A percentile compares a stretch with the other conserved stretches of the same genome.
These are phyloP conservation scores for Heliconius hewitsoni DNA, from an alignment of 1,140 invertebrate genomes.

Conservation along the genomic window DNA sequence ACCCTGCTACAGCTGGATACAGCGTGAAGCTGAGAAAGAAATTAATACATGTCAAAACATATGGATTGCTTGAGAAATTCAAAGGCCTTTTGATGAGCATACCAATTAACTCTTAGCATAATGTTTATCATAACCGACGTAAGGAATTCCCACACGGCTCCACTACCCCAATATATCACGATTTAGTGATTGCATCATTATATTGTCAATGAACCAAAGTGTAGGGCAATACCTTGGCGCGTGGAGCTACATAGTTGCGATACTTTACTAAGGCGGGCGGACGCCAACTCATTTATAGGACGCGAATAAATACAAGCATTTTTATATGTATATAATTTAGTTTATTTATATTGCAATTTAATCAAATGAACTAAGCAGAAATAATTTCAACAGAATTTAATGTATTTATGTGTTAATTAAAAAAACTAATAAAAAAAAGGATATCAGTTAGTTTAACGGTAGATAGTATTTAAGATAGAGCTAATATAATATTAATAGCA, in stretches of 20 bases:
- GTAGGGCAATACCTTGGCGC: slow-evolving; percentile 33
- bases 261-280: slow-evolving; percentile 24
- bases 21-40: no score
- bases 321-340: not conserved
- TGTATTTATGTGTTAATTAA: not conserved
- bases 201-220: slow-evolving; percentile 17
- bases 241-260: slow-evolving; percentile 23
- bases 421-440: no score
- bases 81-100: no score
- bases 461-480: no score
- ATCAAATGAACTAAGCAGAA: not conserved
- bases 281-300: slow-evolving; percentile 33
- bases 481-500: no score
- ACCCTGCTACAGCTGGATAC: no score
- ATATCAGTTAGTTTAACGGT: no score
- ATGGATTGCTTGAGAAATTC: no score
- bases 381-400: not conserved
- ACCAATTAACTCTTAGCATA: no score
- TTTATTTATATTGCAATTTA: not conserved
- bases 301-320: not conserved
- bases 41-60: no score
- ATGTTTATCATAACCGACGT: no score
- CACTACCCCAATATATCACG: not conserved
- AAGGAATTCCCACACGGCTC: not conserved
- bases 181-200: slow-evolving; percentile 30